These are phyloP conservation scores for Coenonympha arcania DNA, from an alignment of 2,888 invertebrate genomes.

Conservation along the genomic window DNA sequence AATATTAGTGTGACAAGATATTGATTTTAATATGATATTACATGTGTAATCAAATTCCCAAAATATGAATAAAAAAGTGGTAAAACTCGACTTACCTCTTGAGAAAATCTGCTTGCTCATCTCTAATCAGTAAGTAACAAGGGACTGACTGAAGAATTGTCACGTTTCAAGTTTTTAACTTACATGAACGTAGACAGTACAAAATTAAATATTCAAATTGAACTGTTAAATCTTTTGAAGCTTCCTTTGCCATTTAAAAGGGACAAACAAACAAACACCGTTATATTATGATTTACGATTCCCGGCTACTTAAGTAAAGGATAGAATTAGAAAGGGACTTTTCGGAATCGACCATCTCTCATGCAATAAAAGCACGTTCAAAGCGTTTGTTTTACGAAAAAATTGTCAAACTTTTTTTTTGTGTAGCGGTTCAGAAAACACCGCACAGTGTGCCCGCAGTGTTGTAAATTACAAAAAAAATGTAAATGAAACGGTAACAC, in stretches of 20 bases:
- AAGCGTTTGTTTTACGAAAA: slow-evolving; percentile 55
- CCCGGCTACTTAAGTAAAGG: slow-evolving; percentile 47
- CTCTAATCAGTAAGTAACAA: neutral
- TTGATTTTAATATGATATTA: no score
- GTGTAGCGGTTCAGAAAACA: slow-evolving; percentile 47
- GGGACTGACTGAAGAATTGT: neutral
- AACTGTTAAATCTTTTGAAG: neutral
- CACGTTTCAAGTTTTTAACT: neutral
- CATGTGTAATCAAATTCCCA: no score
- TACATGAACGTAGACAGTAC: neutral
- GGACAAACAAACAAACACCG: slow-evolving; percentile 9
- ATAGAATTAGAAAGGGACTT: slow-evolving; percentile 43
- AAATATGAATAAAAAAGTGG: neutral
- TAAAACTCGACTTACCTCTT: neutral
- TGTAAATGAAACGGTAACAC: slow-evolving; percentile 58
- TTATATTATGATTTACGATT: slow-evolving; percentile 41
- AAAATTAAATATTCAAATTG: slow-evolving; percentile 4
- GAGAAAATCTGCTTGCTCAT: neutral
- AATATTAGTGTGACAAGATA: no score
- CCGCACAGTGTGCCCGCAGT: slow-evolving; percentile 57
- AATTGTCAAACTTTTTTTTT: slow-evolving; percentile 38
- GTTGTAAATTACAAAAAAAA: slow-evolving; percentile 54
- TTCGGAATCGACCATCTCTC: slow-evolving; percentile 56
- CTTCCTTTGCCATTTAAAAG: neutral
- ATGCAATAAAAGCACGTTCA: slow-evolving; percentile 53